Evolutionary conservation across 1,140 invertebrate genomes (phyloP).

Genomic region (Bombus picipes): DNA sequence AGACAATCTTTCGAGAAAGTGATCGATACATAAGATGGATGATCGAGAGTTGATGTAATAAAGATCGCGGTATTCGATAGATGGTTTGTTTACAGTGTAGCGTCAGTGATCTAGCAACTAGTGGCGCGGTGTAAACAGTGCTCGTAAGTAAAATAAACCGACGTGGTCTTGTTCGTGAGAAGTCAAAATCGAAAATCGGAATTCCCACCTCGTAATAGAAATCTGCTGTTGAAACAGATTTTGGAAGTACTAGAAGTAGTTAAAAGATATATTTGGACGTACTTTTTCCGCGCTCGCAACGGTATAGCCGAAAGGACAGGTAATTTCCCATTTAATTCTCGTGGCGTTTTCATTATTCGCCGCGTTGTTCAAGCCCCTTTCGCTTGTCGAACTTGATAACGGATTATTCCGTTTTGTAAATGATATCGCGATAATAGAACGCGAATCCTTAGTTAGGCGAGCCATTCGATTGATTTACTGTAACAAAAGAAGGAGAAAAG

Average conservation of each 20-base stretch:
- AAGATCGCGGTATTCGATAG: not conserved
- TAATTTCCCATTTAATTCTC: not conserved
- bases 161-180: too few relatives aligned
- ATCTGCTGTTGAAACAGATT: not conserved
- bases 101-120: slow-evolving; percentile 12
- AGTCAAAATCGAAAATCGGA: not conserved
- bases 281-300: not conserved
- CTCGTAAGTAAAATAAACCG: not conserved
- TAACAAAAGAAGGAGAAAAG: not conserved
- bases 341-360: slow-evolving; percentile 21
- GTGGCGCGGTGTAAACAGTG: not conserved
- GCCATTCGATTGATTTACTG: not conserved
- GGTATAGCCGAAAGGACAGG: not conserved
- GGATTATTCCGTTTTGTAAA: not conserved
- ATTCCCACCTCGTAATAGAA: not conserved
- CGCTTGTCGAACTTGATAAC: not conserved
- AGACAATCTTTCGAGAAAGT: not conserved
- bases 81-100: slow-evolving; percentile 18
- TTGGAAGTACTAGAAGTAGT: too few relatives aligned
- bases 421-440: not conserved
- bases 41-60: not conserved
- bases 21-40: not conserved
- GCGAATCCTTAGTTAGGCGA: not conserved
- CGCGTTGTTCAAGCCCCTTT: not conserved
- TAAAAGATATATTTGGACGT: not conserved